Percentiles rank a stretch among this genome's conserved stretches.
These are phyloP conservation scores for Episyrphus balteatus DNA, from an alignment of 1,140 invertebrate genomes.

Conservation along the genomic window DNA sequence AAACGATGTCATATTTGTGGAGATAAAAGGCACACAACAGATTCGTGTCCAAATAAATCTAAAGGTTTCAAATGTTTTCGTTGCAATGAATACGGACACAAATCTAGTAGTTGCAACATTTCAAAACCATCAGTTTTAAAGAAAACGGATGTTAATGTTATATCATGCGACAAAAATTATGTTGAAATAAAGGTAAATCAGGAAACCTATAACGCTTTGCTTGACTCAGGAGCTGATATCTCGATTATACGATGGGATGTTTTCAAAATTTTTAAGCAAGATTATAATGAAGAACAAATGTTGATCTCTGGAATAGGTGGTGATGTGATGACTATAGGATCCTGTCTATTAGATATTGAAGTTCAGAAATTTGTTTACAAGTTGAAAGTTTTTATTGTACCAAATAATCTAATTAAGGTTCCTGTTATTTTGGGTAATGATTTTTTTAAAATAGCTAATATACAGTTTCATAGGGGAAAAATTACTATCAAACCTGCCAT, in stretches of 20 bases:
- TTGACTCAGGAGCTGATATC: neutral
- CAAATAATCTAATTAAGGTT: neutral
- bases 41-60: neutral
- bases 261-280: neutral
- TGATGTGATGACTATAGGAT: neutral
- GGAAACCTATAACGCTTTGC: neutral
- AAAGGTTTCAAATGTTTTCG: neutral
- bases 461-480: neutral
- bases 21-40: conserved; percentile 1
- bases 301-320: neutral
- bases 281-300: neutral
- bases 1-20: conserved; percentile 4
- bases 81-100: neutral
- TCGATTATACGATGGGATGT: neutral
- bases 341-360: neutral
- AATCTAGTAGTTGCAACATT: neutral
- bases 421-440: neutral
- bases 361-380: neutral
- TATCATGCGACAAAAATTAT: neutral
- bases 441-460: neutral
- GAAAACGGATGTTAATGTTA: neutral
- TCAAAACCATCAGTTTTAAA: too few species aligned
- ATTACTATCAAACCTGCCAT: neutral
- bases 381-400: neutral
- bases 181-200: neutral